Evolutionary conservation across 2,113 vertebrate genomes (phyloP), one percentile per base, ranked within the genome.

Genomic region (Numenius arquata): DNA sequence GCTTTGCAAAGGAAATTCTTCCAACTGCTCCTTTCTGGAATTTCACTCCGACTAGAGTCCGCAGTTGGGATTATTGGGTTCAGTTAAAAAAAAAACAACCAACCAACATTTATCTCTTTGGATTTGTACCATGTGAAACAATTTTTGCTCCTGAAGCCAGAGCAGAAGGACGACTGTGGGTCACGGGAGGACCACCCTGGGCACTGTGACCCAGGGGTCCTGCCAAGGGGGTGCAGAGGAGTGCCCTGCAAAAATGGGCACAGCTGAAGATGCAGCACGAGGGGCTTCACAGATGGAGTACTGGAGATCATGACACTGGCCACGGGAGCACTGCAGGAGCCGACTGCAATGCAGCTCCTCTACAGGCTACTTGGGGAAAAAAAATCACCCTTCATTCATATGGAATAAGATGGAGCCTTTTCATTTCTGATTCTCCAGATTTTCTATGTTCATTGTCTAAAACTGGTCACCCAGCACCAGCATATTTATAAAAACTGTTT

Each of bases 401-500:
- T 12, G 6, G 8, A 84, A 48, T 72, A 59, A 34, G 32, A 77
- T 15, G 17, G 45, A 77, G 32, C 34, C 7, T 90, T 71, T 90
- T 80, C 1, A 52, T 86, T 90, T 74, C 29, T 15, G 15, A 29
- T 75, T 87, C 52, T 63, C 30, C 1, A 4, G 3, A 41, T 88
- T 91, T 75, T 38, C 30, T 59, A 8, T 30, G 43, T 53, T 78
- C 12, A 4, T 66, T 89, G 43, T 71, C 77, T 83, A 58, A 95
- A 94, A 83, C 7, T 40, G 29, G 36, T 36, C 38, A 80, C 12
- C 9, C 36, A 22, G n/a, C 18, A 81, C 16, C 45, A 95, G 59
- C 15, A 29, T 52, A 86, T 74, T 89, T 90, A 87, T 87, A 66
- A 91, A 90, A 93, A 67, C 14, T 43, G 66, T 89, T 94, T 95